phyloP scores from a whole-genome alignment of 2,797 vertebrate species.

The Pantherophis alleghaniensis region DNA sequence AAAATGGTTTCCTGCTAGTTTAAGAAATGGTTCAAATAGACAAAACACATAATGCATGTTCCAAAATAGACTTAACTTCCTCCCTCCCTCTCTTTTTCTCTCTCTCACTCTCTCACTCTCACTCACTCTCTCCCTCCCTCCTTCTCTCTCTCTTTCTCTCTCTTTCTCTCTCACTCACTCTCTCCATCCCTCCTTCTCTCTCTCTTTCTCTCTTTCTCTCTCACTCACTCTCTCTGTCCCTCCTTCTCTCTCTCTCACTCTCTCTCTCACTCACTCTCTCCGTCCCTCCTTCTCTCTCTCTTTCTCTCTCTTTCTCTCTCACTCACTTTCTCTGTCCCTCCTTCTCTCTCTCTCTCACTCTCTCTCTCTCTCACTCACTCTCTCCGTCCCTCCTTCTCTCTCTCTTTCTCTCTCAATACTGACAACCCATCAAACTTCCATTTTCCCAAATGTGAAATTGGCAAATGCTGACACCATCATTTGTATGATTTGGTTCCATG shows the following conservation, averaged over 20 bases:
- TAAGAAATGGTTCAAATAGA: background rate
- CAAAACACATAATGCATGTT: background rate
- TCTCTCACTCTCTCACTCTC: background rate
- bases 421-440: background rate
- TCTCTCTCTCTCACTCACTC: background rate
- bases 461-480: background rate
- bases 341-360: rapidly evolving
- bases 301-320: background rate
- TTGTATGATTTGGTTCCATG: background rate
- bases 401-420: background rate
- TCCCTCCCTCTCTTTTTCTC: background rate
- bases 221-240: no score
- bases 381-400: no score
- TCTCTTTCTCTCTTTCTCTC: background rate
- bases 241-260: background rate
- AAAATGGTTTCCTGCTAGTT: background rate
- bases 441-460: background rate
- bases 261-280: no score
- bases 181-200: background rate
- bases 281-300: no score
- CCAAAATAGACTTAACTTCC: background rate
- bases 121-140: no score
- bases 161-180: background rate
- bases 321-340: background rate
- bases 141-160: background rate